phyloP scores from a whole-genome alignment of 2,888 invertebrate genomes.

The Leptinotarsa haldemani region DNA sequence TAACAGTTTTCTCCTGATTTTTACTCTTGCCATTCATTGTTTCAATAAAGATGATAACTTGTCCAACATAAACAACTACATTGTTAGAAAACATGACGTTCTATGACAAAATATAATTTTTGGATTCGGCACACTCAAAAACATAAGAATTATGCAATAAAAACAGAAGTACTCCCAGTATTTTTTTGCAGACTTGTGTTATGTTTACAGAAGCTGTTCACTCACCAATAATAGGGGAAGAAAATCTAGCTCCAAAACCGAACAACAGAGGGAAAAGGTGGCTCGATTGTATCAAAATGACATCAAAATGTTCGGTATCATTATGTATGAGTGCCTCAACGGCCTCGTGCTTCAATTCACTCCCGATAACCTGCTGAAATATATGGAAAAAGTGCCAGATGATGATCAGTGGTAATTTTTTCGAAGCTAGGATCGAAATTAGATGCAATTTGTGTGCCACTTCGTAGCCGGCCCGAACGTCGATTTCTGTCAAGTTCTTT shows the following conservation, averaged over 20 bases:
- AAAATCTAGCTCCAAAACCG: slow-evolving; percentile 23
- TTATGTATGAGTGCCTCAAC: neutral
- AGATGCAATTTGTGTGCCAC: neutral
- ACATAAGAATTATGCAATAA: too few species aligned
- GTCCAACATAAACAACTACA: too few species aligned
- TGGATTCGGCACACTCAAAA: too few species aligned
- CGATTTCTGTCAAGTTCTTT: slow-evolving; percentile 34
- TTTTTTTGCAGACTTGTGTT: too few species aligned
- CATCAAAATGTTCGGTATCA: neutral
- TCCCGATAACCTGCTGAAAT: neutral
- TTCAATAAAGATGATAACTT: too few species aligned
- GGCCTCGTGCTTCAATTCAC: neutral
- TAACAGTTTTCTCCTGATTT: too few species aligned
- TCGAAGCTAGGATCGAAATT: neutral
- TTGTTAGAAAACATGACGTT: too few species aligned
- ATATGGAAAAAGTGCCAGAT: neutral
- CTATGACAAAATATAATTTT: too few species aligned
- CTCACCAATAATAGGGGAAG: slow-evolving; percentile 25
- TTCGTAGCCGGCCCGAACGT: neutral
- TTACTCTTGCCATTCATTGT: too few species aligned
- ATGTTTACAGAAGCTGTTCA: neutral
- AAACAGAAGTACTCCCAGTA: too few species aligned
- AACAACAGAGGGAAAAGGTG: slow-evolving; percentile 8
- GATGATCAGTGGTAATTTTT: neutral
- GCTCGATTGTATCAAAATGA: neutral